phyloP scores from a whole-genome alignment of 2,113 vertebrate species.

The Colinus virginianus region DNA sequence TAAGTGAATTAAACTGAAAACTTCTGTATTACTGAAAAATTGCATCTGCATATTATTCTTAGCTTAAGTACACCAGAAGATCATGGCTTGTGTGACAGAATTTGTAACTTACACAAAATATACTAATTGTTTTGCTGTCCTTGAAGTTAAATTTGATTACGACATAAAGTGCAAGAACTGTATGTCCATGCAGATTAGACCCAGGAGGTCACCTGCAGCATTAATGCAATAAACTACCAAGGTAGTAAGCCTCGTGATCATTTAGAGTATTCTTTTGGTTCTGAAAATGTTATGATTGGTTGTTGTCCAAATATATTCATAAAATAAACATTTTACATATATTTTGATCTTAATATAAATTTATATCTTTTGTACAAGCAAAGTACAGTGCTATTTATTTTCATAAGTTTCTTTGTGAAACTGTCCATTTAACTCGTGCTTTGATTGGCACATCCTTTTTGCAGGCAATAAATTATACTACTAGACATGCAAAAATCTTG shows the following conservation, averaged over 20 bases:
- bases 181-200: neutral
- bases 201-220: neutral
- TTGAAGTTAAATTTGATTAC: neutral
- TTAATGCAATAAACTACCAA: neutral
- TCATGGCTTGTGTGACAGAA: neutral
- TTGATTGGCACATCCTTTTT: neutral
- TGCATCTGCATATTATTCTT: neutral
- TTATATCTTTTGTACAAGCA: neutral
- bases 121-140: neutral
- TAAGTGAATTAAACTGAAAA: neutral
- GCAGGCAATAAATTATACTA: neutral
- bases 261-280: neutral
- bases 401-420: neutral
- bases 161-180: neutral
- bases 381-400: neutral
- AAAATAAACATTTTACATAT: neutral
- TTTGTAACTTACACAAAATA: neutral
- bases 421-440: neutral
- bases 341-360: neutral
- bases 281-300: neutral
- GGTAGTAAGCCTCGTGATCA: neutral
- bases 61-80: neutral
- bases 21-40: neutral
- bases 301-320: neutral
- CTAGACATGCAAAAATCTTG: neutral